Conservation (phyloP, 2,888 invertebrate species). For the Loripinus fragilis region DNA sequence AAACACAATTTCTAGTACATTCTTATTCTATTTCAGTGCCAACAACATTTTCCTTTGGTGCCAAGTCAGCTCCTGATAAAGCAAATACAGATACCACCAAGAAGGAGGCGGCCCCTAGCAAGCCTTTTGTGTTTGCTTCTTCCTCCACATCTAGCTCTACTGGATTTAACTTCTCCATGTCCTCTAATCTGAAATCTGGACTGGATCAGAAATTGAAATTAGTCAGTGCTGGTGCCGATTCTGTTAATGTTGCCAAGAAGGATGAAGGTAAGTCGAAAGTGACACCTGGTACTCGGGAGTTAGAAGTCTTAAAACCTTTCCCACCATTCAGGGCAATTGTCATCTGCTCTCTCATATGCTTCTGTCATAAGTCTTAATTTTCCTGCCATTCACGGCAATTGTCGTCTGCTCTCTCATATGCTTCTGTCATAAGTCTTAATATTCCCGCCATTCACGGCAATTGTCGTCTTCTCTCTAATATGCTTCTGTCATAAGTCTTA, state of each 20-base stretch:
- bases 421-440: no score
- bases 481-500: no score
- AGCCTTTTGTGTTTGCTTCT: not conserved
- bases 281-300: no score
- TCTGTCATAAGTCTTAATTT: no score
- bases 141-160: not conserved
- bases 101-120: not conserved
- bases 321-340: no score
- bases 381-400: no score
- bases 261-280: not conserved
- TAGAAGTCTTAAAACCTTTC: no score
- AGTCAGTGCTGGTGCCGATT: not conserved
- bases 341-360: no score
- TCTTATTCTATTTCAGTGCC: not conserved
- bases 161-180: constrained; percentile 9
- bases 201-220: not conserved
- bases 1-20: no score
- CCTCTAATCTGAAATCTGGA: not conserved
- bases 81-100: not conserved
- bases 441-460: no score
- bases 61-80: not conserved
- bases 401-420: no score
- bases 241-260: not conserved
- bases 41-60: not conserved
- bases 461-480: no score